Base-by-base conservation (phyloP, 2,888 invertebrate genomes). In the Metallyticus violacea region DNA sequence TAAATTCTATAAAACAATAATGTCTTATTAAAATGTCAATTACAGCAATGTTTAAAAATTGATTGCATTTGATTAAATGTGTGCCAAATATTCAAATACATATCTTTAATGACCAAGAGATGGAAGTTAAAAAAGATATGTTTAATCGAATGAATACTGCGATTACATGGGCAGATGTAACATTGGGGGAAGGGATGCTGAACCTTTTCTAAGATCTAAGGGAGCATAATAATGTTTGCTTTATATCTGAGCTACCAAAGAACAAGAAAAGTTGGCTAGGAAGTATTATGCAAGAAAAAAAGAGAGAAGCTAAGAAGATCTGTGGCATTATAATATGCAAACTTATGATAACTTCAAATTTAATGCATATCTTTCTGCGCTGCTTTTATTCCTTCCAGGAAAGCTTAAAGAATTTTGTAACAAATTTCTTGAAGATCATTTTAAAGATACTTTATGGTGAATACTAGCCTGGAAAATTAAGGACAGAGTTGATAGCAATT, bases 321-420 rank as follows among this genome's bases (percentile, higher is more conserved):
- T 90, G 90, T 88, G 89, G 90, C 88, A 82, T 88, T 62, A 90
- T 90, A 85, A 87, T 89, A 25, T 86, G 26, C 89, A 89, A 81
- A 87, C 88, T 77, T 88, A 88, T 87, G 89, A 89, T 85, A 88
- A 89, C 30, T 90, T 90, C 88, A 26, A 80, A 83, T 90, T 89
- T 86, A 89, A 86, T 28, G 88, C 88, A 28, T 90, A 90, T 88
- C 87, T 90, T 40, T 78, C 87, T 88, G 89, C 89, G 6, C 87
- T 89, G 77, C 87, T 88, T 77, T 86, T 90, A 83, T 89, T 90
- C 28, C 89, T 90, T 87, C 84, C 89, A 15, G 87, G 88, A 79
- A 83, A 89, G 77, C 85, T 89, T 88, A 86, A 89, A 3, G 85
- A 83, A 85, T 84, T 88, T 27, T 80, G 87, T 79, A 87, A 83